Base-by-base conservation (phyloP, 1,140 invertebrate genomes). In the Hydropsyche tenuis region DNA sequence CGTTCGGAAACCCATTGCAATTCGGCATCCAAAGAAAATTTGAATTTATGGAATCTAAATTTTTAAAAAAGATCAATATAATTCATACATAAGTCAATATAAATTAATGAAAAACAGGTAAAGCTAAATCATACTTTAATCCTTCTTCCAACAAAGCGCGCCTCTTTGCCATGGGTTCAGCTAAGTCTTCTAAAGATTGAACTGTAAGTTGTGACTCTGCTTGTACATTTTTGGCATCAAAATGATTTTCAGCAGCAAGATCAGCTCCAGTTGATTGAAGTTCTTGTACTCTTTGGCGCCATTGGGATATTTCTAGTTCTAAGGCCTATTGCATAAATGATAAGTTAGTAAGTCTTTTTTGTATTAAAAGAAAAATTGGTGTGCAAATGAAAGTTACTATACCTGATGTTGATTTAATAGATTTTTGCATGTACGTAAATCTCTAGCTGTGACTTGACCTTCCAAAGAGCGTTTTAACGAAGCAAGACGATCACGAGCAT, bases 1-100 rank as follows among this genome's bases (percentile, higher is more conserved):
- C 96, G 93, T 82, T 99, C 97, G 42, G 91, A 91, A 68, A 99
- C 96, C 97, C 97, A 99, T 80, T 97, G 95, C 78, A 97, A 86
- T 83, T 99, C 96, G 0, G 92, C 91, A 72, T 97, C 94, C 42
- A 97, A 87, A 82, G 98, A 95, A 81, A 98, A 98, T 23, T 92
- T 91, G 84, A 98, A 97, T 82, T 98, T 96, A 81, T 98, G 96
- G 80, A 94, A 93, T 73, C 92, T 89, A 66, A 88, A 62, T 78
- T 69, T 16, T 66, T 45, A 66, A 42, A 62, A 30, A 45, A 56
- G 1, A 53, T 70, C 16, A 53, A 48, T 56, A 46, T 12, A 43
- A 70, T 60, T 6, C 23, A 11, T 22, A 37, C 30, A 37, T 5
- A 3, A 43, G 1, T 43, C 12, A 12, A 27, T 42, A 51, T 18